phyloP scores from a whole-genome alignment of 2,113 vertebrate species.

The Cyanoderma ruficeps region DNA sequence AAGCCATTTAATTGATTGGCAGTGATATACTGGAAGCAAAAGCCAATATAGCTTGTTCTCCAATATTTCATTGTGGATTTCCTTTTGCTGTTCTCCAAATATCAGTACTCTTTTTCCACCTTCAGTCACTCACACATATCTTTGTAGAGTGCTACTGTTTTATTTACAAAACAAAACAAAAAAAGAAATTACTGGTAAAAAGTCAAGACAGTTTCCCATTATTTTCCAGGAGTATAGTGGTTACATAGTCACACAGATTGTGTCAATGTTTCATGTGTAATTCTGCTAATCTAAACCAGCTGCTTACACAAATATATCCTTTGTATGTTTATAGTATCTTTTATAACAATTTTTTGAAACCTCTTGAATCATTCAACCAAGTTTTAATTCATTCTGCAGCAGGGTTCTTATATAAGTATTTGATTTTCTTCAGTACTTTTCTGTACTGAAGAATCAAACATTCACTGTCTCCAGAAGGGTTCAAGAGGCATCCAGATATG shows the following conservation, averaged over 20 bases:
- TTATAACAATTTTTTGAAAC: neutral
- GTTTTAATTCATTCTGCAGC: neutral
- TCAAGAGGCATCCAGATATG: accelerated
- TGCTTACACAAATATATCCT: neutral
- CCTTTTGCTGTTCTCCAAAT: neutral
- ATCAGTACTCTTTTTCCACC: neutral
- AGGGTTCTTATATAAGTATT: neutral
- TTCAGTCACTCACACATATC: neutral
- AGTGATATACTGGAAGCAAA: neutral
- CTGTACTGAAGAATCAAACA: neutral
- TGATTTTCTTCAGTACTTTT: neutral
- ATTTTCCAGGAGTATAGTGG: neutral
- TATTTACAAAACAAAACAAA: neutral
- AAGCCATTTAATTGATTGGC: neutral
- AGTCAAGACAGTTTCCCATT: neutral
- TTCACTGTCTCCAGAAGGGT: neutral
- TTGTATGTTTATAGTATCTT: neutral
- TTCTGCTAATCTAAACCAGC: neutral
- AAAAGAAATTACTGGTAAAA: neutral
- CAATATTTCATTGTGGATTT: neutral
- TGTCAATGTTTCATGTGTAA: neutral
- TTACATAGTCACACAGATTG: neutral
- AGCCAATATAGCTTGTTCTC: neutral
- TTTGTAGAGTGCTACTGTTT: neutral
- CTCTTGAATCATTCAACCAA: neutral